Conservation (phyloP, 2,113 vertebrate genomes). For the Romanogobio albipinnatus region DNA sequence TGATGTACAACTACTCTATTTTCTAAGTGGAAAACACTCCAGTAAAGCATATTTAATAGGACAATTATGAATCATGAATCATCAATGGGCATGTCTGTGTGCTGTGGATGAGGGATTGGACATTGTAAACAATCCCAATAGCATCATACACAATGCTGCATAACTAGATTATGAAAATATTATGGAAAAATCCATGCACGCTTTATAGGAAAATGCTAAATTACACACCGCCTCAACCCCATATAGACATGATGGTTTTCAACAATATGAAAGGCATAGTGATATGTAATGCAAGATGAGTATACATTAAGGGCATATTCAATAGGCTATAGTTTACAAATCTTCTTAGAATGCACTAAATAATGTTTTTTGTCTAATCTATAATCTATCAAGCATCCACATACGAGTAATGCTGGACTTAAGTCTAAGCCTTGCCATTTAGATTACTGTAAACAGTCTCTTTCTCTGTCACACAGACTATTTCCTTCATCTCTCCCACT, state of each 20-base stretch:
- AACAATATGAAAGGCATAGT: not conserved
- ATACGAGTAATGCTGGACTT: constrained; percentile 47
- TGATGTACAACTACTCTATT: not conserved
- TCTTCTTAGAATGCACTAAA: constrained; percentile 55
- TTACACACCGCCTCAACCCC: not conserved
- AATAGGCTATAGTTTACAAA: constrained; percentile 41
- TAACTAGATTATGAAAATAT: constrained; percentile 23
- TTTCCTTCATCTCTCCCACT: not conserved
- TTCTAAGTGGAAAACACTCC: not conserved
- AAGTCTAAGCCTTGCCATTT: constrained; percentile 50
- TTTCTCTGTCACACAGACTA: not conserved
- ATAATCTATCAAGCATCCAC: constrained; percentile 51
- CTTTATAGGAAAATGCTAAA: not conserved
- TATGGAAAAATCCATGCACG: not conserved
- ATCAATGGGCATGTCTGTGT: not conserved
- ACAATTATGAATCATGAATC: not conserved
- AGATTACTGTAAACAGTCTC: constrained; percentile 44
- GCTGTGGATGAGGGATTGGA: not conserved
- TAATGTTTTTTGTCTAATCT: constrained; percentile 50
- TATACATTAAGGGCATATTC: not conserved
- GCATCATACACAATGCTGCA: constrained; percentile 14
- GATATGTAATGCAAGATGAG: not conserved
- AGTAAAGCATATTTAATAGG: constrained; percentile 11
- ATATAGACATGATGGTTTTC: not conserved
- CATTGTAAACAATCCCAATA: not conserved